Percentiles rank a stretch among this genome's conserved stretches.
These are phyloP conservation scores for Temnothorax rugatulus DNA, from an alignment of 2,888 invertebrate genomes.

Conservation along the genomic window DNA sequence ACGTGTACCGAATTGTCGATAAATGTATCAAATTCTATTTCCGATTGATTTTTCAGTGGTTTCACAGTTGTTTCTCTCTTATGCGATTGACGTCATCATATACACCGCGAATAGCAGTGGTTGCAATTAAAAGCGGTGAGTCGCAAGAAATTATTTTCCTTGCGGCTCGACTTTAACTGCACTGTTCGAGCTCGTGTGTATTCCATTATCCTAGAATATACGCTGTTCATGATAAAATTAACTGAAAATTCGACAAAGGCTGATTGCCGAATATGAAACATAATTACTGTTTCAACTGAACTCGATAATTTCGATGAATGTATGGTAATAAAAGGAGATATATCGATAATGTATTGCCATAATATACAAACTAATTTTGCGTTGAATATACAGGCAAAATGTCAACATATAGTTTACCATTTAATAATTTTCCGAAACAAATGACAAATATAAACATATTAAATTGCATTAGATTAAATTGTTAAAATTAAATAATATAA, in stretches of 20 bases:
- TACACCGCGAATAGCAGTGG: background rate
- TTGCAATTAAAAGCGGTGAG: constrained; percentile 39
- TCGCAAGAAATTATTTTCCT: constrained; percentile 27
- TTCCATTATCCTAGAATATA: background rate
- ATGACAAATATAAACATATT: background rate
- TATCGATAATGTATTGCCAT: background rate
- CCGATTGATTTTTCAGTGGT: background rate
- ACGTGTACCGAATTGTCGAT: too few relatives aligned
- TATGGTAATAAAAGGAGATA: constrained; percentile 3
- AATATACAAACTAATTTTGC: constrained; percentile 4
- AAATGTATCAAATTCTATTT: background rate
- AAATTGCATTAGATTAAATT: background rate
- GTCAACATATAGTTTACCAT: background rate
- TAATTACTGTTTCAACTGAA: constrained; percentile 1
- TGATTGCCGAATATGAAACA: constrained; percentile 2
- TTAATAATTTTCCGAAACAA: background rate
- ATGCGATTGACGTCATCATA: constrained; percentile 14
- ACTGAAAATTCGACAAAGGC: constrained; percentile 8
- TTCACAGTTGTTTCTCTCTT: background rate
- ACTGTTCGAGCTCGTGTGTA: background rate
- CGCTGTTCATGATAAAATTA: background rate
- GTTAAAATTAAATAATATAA: background rate
- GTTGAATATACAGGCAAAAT: background rate
- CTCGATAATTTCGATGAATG: constrained; percentile 2
- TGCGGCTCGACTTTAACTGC: background rate